These are phyloP conservation scores for Coenobita brevimanus DNA, from an alignment of 1,140 invertebrate genomes.

Conservation along the genomic window DNA sequence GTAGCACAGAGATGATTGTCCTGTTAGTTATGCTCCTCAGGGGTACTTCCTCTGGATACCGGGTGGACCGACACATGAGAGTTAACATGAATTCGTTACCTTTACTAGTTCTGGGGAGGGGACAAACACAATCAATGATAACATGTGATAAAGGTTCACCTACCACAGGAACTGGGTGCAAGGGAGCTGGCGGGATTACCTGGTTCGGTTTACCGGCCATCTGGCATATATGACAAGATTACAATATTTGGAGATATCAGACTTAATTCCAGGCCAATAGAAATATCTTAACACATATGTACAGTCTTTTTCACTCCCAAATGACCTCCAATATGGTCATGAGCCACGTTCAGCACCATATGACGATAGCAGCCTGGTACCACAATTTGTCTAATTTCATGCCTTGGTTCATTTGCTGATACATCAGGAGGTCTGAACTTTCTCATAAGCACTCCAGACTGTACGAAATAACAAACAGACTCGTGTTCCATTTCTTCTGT, in stretches of 20 bases:
- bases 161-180: slow-evolving; percentile 11
- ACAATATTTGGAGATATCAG: no score
- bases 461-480: background rate
- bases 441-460: slow-evolving; percentile 2
- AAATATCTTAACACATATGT: no score
- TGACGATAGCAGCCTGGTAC: background rate
- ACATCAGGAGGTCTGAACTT: background rate
- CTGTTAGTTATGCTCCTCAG: background rate
- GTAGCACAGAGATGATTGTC: background rate
- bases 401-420: background rate
- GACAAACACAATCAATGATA: slow-evolving; percentile 24
- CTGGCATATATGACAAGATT: slow-evolving; percentile 15
- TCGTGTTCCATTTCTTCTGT: background rate
- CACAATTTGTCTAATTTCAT: no score
- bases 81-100: slow-evolving; percentile 5
- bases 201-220: slow-evolving; percentile 24
- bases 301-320: no score
- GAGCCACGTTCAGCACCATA: no score
- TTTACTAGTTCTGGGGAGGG: slow-evolving; percentile 12
- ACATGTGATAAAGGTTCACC: slow-evolving; percentile 13
- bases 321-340: no score
- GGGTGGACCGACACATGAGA: background rate
- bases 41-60: background rate
- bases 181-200: no score
- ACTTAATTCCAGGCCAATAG: no score